Base-by-base conservation (phyloP, 2,888 invertebrate genomes). In the Drosophila vallismaia region DNA sequence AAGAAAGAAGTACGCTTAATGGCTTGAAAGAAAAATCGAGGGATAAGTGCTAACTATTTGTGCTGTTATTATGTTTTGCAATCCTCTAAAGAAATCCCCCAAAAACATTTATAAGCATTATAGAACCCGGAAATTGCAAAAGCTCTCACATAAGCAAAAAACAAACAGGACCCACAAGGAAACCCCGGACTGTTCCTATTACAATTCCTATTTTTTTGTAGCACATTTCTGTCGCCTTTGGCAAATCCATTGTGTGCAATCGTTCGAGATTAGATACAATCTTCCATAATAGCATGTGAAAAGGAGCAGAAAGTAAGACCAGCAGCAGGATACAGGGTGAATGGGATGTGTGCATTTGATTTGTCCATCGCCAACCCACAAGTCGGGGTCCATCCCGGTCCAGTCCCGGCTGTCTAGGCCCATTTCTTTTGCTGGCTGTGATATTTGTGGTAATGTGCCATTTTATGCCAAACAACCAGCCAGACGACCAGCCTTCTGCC, bases 231-330 rank as follows among this genome's bases (percentile, higher is more conserved):
- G 70, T 70, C 71, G 82, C 83, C 86, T 71, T 79, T 53, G 77
- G 85, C 80, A 75, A 88, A 86, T 85, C 84, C 78, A 85, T 88
- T 85, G 84, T 85, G 84, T 83, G 86, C 84, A 84, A 84, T 84
- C 88, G 80, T 58, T 76, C 71, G 74, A 88, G 84, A 85, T 85
- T 85, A 85, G 86, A 85, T 85, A 85, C 88, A 85, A 85, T 85
- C 84, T 88, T 80, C 75, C 68, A 77, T 84, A 84, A 86, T 88
- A 77, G 84, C 77, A 67, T 74, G 71, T 71, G 36, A n/a, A 48
- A 28, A 10, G 12, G 45, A 49, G 28, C 5, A 28, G 40, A 40
- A 28, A 14, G 46, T 2, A 26, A 38, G 4, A 38, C 12, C 14
- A 14, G 55, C 26, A 45, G 59, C 10, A 44, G 9, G n/a, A 29